Evolutionary conservation across 1,140 invertebrate genomes (phyloP), one percentile per base, ranked within the genome.

Genomic region (Solenopsis invicta): DNA sequence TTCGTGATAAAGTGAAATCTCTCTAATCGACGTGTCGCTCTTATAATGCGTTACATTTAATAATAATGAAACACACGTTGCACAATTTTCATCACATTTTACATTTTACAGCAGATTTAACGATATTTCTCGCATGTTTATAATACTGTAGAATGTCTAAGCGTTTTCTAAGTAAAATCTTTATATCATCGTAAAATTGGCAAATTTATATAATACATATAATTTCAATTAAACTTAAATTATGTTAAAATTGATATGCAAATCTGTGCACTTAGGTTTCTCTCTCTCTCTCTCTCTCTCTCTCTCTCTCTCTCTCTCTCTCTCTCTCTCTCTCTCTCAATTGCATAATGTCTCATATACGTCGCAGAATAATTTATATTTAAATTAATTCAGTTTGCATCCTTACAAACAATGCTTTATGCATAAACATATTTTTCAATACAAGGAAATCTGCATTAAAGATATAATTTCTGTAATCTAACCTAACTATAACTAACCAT

Each of bases 31-130:
- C 74, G 18, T 6, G 10, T 13, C 18, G 10, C 41, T 82, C 24
- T 74, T 82, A 54, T 74, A 74, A 74, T 82, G 24, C 64, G 62
- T 82, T 52, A 74, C 54, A 61, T 82, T 74, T 82, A 48, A 74
- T 82, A 74, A 4, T 74, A 82, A 82, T 82, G 41, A 82, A 72
- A n/a, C n/a, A 64, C 45, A 24, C 6, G 24, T 59, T 37, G 41
- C 10, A 59, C 34, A 41, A 62, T 84, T 75, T 82, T 82, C 16
- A 10, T 8, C n/a, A 13, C 13, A 34, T 84, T 84, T 75, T 54
- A n/a, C 34, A 54, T 69, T 24, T 8, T 16, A 37, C 2, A 41
- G 12, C n/a, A 56, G 37, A 21, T 41, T 81, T 71, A 24, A 3
- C 18, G 54, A 24, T 10, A 52, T 10, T 29, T 29, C 29, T 29